Base-by-base conservation (phyloP, 1,140 invertebrate species). In the Diorhabda elongata region DNA sequence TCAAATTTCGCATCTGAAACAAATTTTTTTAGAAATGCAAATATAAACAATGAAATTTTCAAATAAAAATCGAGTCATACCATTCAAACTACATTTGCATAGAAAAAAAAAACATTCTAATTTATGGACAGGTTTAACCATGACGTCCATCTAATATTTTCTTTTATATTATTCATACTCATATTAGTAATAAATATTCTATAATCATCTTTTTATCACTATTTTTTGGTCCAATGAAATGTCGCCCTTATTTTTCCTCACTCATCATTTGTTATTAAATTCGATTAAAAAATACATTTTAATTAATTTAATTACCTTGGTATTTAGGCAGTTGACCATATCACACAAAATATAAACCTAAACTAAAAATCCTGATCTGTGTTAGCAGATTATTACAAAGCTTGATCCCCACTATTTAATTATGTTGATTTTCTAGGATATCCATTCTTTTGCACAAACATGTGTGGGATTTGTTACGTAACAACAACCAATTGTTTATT, bases 1-100 rank as follows among this genome's bases (percentile, higher is more conserved):
- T 5, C 5, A 65, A 3, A 43, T 44, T 57, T 42, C 64, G 8
- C 64, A 65, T 58, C 64, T 65, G 64, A 65, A 65, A 65, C 5
- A 57, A 57, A 62, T 44, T n/a, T 1, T 11, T 11, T 11, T 11
- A 11, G 11, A 11, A 11, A 11, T 11, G 11, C 11, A 11, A 11
- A n/a, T 62, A 4, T 4, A 52, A 52, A 8, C 6, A 52, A n/a
- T 52, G 6, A 52, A 52, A 52, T 52, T 0, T 5, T 6, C 2
- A 6, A 52, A 52, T 52, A 4, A 52, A n/a, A 52, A 52, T 8
- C 6, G 6, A 52, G 6, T 8, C n/a, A 9, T 52, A 52, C 1
- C 8, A 52, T 52, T 52, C 8, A 6, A 52, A 52, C 8, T 5
- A 6, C 2, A 52, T 52, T 52, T 52, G 45, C 26, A 26, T 26